Evolutionary conservation across 2,888 invertebrate species (phyloP).

Genomic region (Leptinotarsa tumamoca): DNA sequence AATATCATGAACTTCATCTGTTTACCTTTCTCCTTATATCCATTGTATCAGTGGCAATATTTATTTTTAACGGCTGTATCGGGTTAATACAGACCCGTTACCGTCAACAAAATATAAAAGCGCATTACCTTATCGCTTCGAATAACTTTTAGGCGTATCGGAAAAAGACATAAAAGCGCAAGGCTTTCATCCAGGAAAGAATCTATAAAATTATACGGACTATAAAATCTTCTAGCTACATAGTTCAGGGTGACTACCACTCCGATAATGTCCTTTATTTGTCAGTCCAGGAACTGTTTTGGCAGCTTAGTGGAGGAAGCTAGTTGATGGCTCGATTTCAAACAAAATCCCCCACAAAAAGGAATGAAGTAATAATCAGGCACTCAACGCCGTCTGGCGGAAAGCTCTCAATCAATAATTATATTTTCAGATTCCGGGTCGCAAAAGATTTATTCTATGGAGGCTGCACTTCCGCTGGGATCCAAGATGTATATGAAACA

Average conservation of each 20-base stretch:
- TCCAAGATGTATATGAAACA: too few relatives aligned
- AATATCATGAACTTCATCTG: background rate
- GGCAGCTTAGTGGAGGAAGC: background rate
- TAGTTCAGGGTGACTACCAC: conserved; percentile 40
- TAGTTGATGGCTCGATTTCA: background rate
- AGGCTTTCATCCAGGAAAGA: conserved; percentile 36
- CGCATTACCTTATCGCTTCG: conserved; percentile 16
- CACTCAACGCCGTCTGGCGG: background rate
- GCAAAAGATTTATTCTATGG: too few relatives aligned
- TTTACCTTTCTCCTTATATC: background rate
- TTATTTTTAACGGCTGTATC: conserved; percentile 22
- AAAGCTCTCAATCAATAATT: too few relatives aligned
- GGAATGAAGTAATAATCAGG: background rate
- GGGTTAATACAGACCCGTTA: conserved; percentile 14
- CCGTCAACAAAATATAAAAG: conserved; percentile 20
- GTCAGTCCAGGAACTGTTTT: conserved; percentile 35
- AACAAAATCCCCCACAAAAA: background rate
- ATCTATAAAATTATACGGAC: conserved; percentile 46
- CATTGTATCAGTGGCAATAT: conserved; percentile 1
- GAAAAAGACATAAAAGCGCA: conserved; percentile 33
- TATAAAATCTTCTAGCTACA: conserved; percentile 41
- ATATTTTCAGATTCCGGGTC: too few relatives aligned
- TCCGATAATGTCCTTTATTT: conserved; percentile 37
- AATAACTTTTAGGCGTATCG: conserved; percentile 26
- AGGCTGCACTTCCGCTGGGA: too few relatives aligned